Evolutionary conservation across 2,113 vertebrate species (phyloP).

Genomic region (Poeciliopsis occidentalis): DNA sequence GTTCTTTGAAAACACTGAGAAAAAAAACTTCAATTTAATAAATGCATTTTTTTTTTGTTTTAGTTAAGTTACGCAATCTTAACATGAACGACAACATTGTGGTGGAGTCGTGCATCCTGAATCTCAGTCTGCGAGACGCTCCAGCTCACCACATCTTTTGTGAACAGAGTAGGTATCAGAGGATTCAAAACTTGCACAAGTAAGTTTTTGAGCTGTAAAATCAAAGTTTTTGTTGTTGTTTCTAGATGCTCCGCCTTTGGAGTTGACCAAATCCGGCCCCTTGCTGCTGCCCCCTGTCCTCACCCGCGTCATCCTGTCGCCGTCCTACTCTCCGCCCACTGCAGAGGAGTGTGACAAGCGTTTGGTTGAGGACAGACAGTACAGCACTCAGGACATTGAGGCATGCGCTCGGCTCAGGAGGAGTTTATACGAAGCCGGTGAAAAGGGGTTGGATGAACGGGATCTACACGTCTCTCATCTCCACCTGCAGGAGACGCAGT

Average conservation of each 20-base stretch:
- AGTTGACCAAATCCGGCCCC: constrained; percentile 67
- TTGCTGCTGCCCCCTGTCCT: constrained; percentile 82
- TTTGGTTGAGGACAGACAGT: constrained; percentile 69
- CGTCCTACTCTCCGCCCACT: constrained; percentile 65
- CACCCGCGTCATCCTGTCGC: constrained; percentile 76
- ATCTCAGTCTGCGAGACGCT: constrained; percentile 80
- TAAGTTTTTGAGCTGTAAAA: background rate
- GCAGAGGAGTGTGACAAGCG: constrained; percentile 38
- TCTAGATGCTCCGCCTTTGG: constrained; percentile 73
- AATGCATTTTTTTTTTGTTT: constrained; percentile 3
- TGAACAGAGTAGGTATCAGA: constrained; percentile 66
- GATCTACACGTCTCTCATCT: constrained; percentile 74
- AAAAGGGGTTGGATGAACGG: constrained; percentile 78
- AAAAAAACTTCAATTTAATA: background rate
- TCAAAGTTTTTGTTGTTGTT: background rate
- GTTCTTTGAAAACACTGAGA: background rate
- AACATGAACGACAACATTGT: constrained; percentile 91
- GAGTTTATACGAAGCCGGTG: constrained; percentile 75
- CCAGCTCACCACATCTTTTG: constrained; percentile 74
- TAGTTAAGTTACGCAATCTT: constrained; percentile 86
- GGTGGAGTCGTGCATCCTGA: constrained; percentile 91
- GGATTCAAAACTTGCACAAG: background rate
- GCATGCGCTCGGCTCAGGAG: constrained; percentile 75
- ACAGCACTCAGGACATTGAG: constrained; percentile 73
- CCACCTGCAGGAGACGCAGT: constrained; percentile 62